Evolutionary conservation across 2,113 vertebrate genomes (phyloP), one percentile per base, ranked within the genome.

Genomic region (Acanthochromis polyacanthus): DNA sequence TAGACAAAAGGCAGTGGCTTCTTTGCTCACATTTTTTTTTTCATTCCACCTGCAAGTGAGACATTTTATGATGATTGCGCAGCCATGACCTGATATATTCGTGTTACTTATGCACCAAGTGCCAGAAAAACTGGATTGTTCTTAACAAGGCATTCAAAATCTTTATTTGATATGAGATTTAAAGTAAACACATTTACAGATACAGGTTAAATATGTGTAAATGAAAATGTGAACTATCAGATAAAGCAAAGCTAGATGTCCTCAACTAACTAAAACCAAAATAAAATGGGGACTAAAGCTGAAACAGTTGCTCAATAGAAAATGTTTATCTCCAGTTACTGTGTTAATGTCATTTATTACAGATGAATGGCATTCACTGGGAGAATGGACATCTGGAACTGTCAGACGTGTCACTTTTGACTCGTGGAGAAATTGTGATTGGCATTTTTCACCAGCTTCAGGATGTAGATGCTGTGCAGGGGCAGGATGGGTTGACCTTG

Each of bases 401-500:
- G 17, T 63, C 19, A 30, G n/a, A 77, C 12, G 66, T 2, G 0
- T 55, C 6, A 32, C 10, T 6, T 23, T 55, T 12, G 9, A 28
- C 25, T 40, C 8, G 56, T 64, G n/a, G 19, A 22, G 14, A 64
- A 71, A 67, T 20, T 43, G 20, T 65, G 63, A 63, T 57, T 5
- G 45, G 1, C 28, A 25, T 71, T n/a, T 11, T n/a, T 28, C 30
- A 56, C 10, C 19, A 30, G 40, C 40, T 25, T 50, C 32, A 61
- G 25, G 61, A 56, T 52, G 7, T 57, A 40, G 58, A 36, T 12
- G 5, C 46, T 52, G 36, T 56, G 23, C 48, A 14, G 19, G 28
- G 59, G 62, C 48, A 65, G 25, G 38, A 77, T 76, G 57, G 38
- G 72, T 55, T 66, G 77, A 87, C 78, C 72, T 83, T 80, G 55